Base-by-base conservation (phyloP, 2,797 vertebrate genomes). In the Melopsittacus undulatus region DNA sequence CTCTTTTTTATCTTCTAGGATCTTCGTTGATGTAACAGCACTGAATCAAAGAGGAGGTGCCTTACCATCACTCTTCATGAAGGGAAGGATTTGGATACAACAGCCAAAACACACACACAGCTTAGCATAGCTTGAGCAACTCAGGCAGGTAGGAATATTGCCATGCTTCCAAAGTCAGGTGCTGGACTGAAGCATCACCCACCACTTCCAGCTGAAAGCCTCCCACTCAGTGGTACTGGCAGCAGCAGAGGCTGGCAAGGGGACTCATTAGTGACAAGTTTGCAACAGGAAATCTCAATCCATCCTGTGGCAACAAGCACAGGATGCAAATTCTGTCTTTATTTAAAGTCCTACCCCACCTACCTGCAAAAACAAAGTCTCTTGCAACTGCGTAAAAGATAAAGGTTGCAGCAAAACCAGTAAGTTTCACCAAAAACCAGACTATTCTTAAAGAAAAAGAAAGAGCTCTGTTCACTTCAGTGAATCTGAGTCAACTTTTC, bases 401-500 rank as follows among this genome's bases (percentile, higher is more conserved):
- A 98, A 98, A 98, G 97, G 96, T 98, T 97, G 98, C 68, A 95
- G 96, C 76, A 96, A 97, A 98, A 96, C 79, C 95, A 94, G 76
- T 7, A 0, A 97, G 97, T 98, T 98, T 98, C 97, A 97, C 95
- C 97, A 98, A 98, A 98, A 98, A 98, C 87, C 91, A 96, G 64
- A 83, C 81, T 96, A 95, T 96, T 92, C 92, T 95, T 73, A 95
- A 97, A 96, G 85, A 96, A 95, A 94, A 94, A 79, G 69, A 82
- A 82, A 93, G 80, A 78, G 89, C 87, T 94, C 94, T 96, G 77
- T 92, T 96, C 45, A 70, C 96, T 97, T 97, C 97, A 97, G 96
- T 96, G 97, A 97, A 97, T 96, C 94, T 94, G 95, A 97, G 97
- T 96, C 94, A 97, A 97, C 74, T 93, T 94, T 96, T 98, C 97